Conservation (phyloP, 2,797 vertebrate species). For the Crypturellus tataupa region DNA sequence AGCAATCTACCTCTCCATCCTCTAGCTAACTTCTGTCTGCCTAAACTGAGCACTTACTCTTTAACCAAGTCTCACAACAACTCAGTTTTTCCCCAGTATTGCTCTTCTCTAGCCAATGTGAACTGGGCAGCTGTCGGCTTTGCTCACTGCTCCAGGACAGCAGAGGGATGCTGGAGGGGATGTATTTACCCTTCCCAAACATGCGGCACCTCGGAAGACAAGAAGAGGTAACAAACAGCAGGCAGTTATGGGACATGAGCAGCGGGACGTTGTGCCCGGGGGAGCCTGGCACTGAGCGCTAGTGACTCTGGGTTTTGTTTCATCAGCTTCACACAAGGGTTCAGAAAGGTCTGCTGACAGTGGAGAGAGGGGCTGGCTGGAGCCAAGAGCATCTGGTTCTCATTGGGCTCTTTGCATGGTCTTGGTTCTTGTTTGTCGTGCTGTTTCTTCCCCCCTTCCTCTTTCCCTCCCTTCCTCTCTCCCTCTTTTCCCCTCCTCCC, state of each 20-base stretch:
- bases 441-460: neutral
- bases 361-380: neutral
- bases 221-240: accelerated
- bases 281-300: neutral
- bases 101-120: neutral
- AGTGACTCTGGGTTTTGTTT: neutral
- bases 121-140: no score
- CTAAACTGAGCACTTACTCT: accelerated
- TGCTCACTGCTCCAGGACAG: no score
- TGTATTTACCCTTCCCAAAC: neutral
- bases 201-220: neutral
- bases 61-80: no score
- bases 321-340: neutral
- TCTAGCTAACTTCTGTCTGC: neutral
- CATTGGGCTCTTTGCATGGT: constrained; percentile 41
- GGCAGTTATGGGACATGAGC: accelerated
- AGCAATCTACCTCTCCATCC: neutral
- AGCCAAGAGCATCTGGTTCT: constrained; percentile 71
- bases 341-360: neutral
- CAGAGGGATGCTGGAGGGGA: neutral
- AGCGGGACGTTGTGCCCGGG: neutral
- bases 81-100: accelerated
- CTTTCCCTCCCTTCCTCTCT: neutral
- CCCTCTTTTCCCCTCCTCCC: neutral
- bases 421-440: constrained; percentile 68